phyloP scores from a whole-genome alignment of 2,888 invertebrate genomes.

The Fragum fragum region DNA sequence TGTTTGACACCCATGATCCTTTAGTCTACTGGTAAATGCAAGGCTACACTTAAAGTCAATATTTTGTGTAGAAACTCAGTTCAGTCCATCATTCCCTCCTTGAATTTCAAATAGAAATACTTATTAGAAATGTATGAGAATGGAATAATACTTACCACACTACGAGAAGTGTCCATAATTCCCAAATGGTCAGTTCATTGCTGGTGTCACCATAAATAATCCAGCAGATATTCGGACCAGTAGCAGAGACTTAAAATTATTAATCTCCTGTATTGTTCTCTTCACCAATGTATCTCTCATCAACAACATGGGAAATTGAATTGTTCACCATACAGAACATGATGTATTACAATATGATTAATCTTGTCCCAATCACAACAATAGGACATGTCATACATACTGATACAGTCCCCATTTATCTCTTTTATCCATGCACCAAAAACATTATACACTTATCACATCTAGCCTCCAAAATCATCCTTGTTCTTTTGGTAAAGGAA shows the following conservation, averaged over 20 bases:
- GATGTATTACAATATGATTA: constrained; percentile 27
- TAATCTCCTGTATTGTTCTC: constrained; percentile 22
- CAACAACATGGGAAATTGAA: constrained; percentile 27
- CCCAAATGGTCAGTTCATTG: constrained; percentile 2
- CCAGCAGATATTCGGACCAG: not conserved
- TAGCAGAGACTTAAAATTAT: not conserved
- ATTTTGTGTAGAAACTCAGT: too few species aligned
- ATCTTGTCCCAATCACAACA: constrained; percentile 19
- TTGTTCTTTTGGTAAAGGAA: too few species aligned
- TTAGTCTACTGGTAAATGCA: too few species aligned
- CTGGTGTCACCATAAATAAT: constrained; percentile 2
- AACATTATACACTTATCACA: too few species aligned
- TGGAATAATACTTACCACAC: constrained; percentile 16
- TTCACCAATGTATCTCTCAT: constrained; percentile 15
- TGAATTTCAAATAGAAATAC: too few species aligned
- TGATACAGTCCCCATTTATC: not conserved
- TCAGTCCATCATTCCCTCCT: too few species aligned
- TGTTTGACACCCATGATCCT: too few species aligned
- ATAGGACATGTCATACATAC: not conserved
- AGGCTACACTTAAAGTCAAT: too few species aligned
- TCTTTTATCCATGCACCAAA: too few species aligned
- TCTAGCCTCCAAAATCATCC: too few species aligned
- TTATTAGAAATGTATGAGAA: not conserved
- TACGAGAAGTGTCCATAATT: constrained; percentile 19
- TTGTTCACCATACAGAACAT: constrained; percentile 14